Evolutionary conservation across 2,797 vertebrate genomes (phyloP), one percentile per base, ranked within the genome.

Genomic region (Mus spretus): DNA sequence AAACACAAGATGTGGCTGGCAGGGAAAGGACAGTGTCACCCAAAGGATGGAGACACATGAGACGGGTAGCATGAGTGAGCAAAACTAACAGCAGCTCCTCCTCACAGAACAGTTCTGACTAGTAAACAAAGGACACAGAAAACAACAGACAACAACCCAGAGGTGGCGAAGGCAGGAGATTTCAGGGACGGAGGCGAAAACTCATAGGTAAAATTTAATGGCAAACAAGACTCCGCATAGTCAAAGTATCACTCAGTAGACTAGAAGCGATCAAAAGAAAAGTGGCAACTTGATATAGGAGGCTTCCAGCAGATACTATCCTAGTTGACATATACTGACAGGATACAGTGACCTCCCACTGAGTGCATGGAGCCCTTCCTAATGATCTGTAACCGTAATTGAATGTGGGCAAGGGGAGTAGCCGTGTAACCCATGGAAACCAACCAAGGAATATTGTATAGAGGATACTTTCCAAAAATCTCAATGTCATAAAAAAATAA

Each of bases 191-290:
- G 24, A 75, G 47, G 50, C n/a, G 44, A 83, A 89, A 93, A 19
- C 44, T 34, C 83, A 19, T 15, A 6, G 31, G 24, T 70, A 83
- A 95, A 82, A 81, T 77, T 96, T 67, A 96, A 80, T 37, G 24
- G 87, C 28, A 90, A 96, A 90, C 50, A 84, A 92, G 44, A 22
- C 28, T 57, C 12, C 57, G 93, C 6, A 31, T 8, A 61, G 8
- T 85, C 37, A 86, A 67, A 94, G 34, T 61, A 67, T 28, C 65
- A 70, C 50, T 24, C 26, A 72, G 90, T 83, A 89, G 79, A 96
- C 72, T 70, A 93, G 65, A 65, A 78, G 82, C n/a, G 61, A 79
- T 50, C 59, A 80, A 93, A 53, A 91, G 89, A 85, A 95, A 82
- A 75, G 67, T 0, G 24, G 47, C 57, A 93, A 88, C 15, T 57